These are phyloP conservation scores for Pampusana beccarii DNA, from an alignment of 2,113 vertebrate genomes.

Conservation along the genomic window DNA sequence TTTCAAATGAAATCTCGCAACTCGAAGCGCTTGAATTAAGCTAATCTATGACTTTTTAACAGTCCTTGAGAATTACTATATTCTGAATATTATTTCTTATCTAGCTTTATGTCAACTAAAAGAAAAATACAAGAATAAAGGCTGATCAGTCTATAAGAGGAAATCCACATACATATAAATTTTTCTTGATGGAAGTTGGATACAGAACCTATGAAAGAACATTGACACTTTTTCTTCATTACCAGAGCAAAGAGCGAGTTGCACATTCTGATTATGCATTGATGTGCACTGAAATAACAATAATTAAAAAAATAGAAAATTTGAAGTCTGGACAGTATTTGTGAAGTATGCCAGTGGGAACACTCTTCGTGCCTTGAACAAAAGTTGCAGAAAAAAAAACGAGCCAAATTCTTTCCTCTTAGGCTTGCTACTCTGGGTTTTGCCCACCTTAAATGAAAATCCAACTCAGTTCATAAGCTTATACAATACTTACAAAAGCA, in stretches of 20 bases:
- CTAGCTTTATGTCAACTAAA: not conserved
- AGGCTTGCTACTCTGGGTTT: not conserved
- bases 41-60: not conserved
- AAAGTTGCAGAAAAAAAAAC: not conserved
- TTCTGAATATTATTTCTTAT: not conserved
- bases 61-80: not conserved
- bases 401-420: not conserved
- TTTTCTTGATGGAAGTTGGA: not conserved
- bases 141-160: not conserved
- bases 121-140: not conserved
- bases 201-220: not conserved
- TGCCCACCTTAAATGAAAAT: not conserved
- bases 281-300: not conserved
- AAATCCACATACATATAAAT: not conserved
- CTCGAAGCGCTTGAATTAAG: conserved; percentile 10
- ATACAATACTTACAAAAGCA: not conserved
- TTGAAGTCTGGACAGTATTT: not conserved
- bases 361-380: not conserved
- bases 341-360: not conserved
- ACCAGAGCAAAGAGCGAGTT: not conserved
- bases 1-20: conserved; percentile 7
- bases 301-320: not conserved
- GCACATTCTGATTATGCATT: not conserved
- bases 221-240: not conserved
- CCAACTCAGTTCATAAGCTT: not conserved